phyloP scores from a whole-genome alignment of 2,113 vertebrate genomes.

The Percina caprodes region DNA sequence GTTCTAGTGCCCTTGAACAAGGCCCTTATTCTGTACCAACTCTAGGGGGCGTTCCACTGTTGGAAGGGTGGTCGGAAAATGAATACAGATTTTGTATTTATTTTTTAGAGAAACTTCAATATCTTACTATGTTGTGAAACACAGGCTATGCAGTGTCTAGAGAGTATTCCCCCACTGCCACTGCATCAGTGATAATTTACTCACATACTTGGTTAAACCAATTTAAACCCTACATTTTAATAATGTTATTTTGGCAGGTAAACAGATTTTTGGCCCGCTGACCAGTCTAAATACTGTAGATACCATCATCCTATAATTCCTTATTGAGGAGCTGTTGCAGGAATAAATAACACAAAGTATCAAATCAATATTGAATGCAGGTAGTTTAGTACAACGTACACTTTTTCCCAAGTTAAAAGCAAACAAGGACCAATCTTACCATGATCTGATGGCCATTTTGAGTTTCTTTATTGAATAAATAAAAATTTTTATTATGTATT shows the following conservation, averaged over 20 bases:
- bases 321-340: not conserved
- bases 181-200: not conserved
- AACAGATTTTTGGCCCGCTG: not conserved
- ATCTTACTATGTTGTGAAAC: not conserved
- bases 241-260: not conserved
- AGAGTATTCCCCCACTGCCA: not conserved
- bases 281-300: not conserved
- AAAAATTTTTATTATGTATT: conserved; percentile 20
- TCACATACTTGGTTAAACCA: not conserved
- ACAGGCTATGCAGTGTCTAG: not conserved
- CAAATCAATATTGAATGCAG: not conserved
- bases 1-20: conserved; percentile 54
- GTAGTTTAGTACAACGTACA: not conserved
- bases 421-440: conserved; percentile 11
- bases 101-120: conserved; percentile 7
- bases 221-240: not conserved
- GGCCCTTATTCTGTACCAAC: conserved; percentile 9
- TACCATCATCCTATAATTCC: not conserved
- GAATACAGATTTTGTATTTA: not conserved
- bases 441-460: not conserved
- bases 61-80: not conserved
- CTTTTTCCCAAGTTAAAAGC: not conserved
- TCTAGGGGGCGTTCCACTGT: not conserved
- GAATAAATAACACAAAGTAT: not conserved
- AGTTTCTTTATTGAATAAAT: conserved; percentile 1